Conservation (phyloP, 2,797 vertebrate genomes). For the Macroramphosus scolopax region DNA sequence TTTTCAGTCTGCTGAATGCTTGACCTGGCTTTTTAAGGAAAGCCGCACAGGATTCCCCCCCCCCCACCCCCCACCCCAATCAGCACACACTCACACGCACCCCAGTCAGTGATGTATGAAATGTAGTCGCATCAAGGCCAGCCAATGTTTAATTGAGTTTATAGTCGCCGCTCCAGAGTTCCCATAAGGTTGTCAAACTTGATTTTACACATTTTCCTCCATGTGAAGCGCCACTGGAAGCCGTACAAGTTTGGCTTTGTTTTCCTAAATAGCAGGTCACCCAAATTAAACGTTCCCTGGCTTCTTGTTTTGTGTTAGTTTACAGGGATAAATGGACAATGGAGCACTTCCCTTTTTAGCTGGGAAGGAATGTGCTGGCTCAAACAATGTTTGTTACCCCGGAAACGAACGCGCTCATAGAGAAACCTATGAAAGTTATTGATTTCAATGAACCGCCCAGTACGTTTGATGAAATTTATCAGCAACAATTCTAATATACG, state of each 20-base stretch:
- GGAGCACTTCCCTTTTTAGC: constrained; percentile 72
- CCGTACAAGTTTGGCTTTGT: constrained; percentile 14
- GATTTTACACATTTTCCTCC: constrained; percentile 9
- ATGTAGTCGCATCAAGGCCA: constrained; percentile 37
- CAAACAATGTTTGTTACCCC: constrained; percentile 54
- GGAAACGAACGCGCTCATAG: constrained; percentile 46
- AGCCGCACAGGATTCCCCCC: constrained; percentile 23
- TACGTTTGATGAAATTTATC: too few species aligned
- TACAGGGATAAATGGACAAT: constrained; percentile 72
- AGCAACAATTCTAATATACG: too few species aligned
- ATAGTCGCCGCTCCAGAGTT: too few species aligned
- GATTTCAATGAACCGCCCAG: too few species aligned
- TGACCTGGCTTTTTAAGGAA: constrained; percentile 64
- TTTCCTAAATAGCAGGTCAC: constrained; percentile 41
- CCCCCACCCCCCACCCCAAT: background rate
- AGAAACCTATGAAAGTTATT: constrained; percentile 11
- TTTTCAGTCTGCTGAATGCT: constrained; percentile 63
- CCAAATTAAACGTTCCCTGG: constrained; percentile 53
- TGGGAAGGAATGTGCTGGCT: constrained; percentile 64
- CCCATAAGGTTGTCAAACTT: constrained; percentile 11
- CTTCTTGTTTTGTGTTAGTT: constrained; percentile 71
- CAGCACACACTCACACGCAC: constrained; percentile 11
- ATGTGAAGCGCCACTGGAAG: constrained; percentile 11
- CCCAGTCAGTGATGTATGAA: constrained; percentile 42
- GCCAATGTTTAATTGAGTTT: constrained; percentile 40